Evolutionary conservation across 2,113 vertebrate genomes (phyloP).

Genomic region (Corvus moneduloides): DNA sequence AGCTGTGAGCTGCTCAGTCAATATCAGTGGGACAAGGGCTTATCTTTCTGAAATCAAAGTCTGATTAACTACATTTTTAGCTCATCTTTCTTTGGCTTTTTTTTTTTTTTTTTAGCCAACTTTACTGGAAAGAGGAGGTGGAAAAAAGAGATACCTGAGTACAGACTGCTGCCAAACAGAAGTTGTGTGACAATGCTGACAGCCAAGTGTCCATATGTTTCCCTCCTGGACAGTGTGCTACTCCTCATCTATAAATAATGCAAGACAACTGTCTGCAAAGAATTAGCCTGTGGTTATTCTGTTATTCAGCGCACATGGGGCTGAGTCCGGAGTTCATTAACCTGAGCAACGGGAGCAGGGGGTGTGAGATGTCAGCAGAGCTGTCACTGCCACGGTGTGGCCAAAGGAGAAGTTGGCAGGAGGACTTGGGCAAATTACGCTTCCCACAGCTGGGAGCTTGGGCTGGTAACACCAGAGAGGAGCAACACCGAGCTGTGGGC

Average conservation of each 20-base stretch:
- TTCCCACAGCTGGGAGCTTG: background rate
- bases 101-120: background rate
- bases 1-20: background rate
- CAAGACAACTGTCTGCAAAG: background rate
- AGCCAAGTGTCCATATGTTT: background rate
- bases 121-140: background rate
- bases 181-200: background rate
- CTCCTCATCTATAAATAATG: background rate
- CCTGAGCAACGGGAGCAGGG: background rate
- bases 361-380: background rate
- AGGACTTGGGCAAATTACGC: background rate
- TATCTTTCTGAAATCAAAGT: background rate
- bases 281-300: background rate
- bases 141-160: background rate
- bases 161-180: background rate
- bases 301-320: background rate
- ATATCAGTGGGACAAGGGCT: background rate
- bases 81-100: background rate
- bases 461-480: background rate
- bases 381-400: accelerated
- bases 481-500: background rate
- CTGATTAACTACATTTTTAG: background rate
- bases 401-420: background rate
- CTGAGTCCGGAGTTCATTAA: background rate
- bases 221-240: background rate